Evolutionary conservation across 2,113 vertebrate genomes (phyloP).

Genomic region (Anas platyrhynchos): DNA sequence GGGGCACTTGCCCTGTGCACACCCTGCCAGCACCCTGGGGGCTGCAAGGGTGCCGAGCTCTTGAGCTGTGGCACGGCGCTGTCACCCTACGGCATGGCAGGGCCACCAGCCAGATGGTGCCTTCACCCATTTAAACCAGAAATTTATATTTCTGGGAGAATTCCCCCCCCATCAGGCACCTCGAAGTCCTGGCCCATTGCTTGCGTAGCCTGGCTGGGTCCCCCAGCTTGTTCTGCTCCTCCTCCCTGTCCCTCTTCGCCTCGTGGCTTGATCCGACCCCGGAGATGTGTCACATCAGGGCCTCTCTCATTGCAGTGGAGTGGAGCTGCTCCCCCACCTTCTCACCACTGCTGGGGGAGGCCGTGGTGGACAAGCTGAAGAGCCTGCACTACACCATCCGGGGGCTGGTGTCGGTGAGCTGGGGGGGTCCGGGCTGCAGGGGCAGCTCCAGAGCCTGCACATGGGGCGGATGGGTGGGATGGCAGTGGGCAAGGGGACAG

Average conservation of each 20-base stretch:
- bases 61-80: background rate
- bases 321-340: constrained; percentile 85
- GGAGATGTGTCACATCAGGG: background rate
- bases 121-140: background rate
- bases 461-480: fast-evolving
- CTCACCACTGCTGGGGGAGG: constrained; percentile 81
- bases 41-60: background rate
- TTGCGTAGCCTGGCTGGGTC: background rate
- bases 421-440: fast-evolving
- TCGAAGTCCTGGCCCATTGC: background rate
- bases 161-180: background rate
- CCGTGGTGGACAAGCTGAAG: constrained; percentile 81
- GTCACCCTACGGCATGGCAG: background rate
- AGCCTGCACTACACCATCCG: constrained; percentile 82
- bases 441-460: background rate
- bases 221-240: background rate
- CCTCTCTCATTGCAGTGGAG: constrained; percentile 80
- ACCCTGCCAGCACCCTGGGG: fast-evolving
- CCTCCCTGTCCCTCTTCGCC: background rate
- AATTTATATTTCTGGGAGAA: background rate
- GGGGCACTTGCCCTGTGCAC: fast-evolving
- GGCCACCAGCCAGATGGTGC: no score
- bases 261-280: background rate
- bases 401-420: constrained; percentile 85
- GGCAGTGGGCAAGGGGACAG: background rate